Conservation (phyloP, 2,888 invertebrate species). For the Macropis europaea region DNA sequence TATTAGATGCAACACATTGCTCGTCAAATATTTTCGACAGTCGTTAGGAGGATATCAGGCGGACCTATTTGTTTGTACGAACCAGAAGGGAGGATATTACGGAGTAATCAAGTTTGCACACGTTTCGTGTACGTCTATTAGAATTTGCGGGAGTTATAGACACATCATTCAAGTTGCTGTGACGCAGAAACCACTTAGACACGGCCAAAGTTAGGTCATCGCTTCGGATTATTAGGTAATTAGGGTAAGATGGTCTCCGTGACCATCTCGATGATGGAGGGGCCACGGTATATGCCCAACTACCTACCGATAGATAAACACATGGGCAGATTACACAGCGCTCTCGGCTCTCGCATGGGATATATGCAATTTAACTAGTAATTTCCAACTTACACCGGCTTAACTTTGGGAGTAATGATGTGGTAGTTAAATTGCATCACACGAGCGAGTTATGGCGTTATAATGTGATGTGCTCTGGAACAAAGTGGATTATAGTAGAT, state of each 20-base stretch:
- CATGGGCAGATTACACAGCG: constrained; percentile 75
- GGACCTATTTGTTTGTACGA: neutral
- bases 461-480: constrained; percentile 67
- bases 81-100: neutral
- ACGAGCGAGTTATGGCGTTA: constrained; percentile 74
- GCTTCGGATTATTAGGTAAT: constrained; percentile 76
- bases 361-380: constrained; percentile 79
- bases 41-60: neutral
- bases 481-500: constrained; percentile 58
- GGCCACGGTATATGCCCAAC: constrained; percentile 55
- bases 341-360: constrained; percentile 69
- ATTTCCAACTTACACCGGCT: constrained; percentile 78
- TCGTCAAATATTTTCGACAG: neutral
- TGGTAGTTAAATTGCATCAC: constrained; percentile 79
- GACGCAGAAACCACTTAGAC: constrained; percentile 61
- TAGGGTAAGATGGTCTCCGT: constrained; percentile 74
- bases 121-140: constrained; percentile 21
- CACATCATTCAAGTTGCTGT: constrained; percentile 54
- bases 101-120: constrained; percentile 14
- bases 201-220: constrained; percentile 70
- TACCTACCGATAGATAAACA: constrained; percentile 75
- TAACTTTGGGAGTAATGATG: constrained; percentile 76
- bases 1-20: neutral
- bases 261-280: constrained; percentile 66
- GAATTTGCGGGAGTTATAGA: constrained; percentile 58